Conservation (phyloP, 2,888 invertebrate genomes). For the Leptinotarsa tumamoca region DNA sequence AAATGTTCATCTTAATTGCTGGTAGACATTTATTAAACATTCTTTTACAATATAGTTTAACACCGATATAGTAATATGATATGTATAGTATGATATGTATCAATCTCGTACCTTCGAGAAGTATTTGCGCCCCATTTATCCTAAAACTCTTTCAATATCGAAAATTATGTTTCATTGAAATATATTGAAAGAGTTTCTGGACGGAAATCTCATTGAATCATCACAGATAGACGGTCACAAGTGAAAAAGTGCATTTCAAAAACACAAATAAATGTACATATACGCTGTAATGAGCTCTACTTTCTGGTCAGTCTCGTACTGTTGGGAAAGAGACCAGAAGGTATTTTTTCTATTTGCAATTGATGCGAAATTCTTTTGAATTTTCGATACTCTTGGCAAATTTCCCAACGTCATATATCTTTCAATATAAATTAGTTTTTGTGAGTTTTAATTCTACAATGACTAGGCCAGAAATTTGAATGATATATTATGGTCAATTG, state of each 20-base stretch:
- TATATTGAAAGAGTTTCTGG: slow-evolving; percentile 45
- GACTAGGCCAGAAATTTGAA: slow-evolving; percentile 62
- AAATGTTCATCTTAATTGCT: slow-evolving; percentile 55
- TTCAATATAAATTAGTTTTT: slow-evolving; percentile 40
- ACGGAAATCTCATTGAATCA: slow-evolving; percentile 57
- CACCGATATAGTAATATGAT: slow-evolving; percentile 64
- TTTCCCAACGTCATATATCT: not conserved
- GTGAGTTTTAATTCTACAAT: slow-evolving; percentile 39
- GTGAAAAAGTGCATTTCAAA: too few species aligned
- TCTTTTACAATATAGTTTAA: slow-evolving; percentile 63
- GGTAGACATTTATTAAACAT: slow-evolving; percentile 66
- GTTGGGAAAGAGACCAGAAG: not conserved
- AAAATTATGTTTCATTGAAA: not conserved
- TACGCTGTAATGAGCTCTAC: too few species aligned
- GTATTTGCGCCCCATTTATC: slow-evolving; percentile 46
- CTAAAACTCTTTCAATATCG: slow-evolving; percentile 46
- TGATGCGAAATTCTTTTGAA: too few species aligned
- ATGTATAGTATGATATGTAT: slow-evolving; percentile 66
- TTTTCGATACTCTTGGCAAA: not conserved
- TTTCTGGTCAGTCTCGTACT: not conserved
- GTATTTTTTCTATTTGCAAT: too few species aligned
- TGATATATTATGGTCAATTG: slow-evolving; percentile 57
- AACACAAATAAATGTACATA: too few species aligned
- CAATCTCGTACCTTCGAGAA: slow-evolving; percentile 56
- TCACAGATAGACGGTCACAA: slow-evolving; percentile 64